phyloP scores from a whole-genome alignment of 2,113 vertebrate species.

The Numenius arquata region DNA sequence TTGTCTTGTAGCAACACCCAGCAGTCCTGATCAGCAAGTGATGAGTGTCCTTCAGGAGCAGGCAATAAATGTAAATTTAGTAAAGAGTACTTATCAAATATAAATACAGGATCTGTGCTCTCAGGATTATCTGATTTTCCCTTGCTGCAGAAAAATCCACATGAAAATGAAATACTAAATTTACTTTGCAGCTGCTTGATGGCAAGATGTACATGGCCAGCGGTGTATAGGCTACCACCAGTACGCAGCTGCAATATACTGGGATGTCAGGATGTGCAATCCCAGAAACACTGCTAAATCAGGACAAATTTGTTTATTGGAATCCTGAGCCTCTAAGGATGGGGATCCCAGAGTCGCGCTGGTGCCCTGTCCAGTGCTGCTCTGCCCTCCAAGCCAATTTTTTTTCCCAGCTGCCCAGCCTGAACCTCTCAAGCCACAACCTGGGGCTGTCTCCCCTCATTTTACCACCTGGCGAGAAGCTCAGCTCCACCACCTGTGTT shows the following conservation, averaged over 20 bases:
- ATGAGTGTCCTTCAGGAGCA: not conserved
- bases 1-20: not conserved
- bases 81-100: constrained; percentile 22
- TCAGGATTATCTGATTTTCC: not conserved
- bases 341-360: rapidly evolving
- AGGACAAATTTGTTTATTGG: not conserved
- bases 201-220: not conserved
- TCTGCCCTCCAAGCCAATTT: not conserved
- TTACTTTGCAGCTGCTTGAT: not conserved
- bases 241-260: not conserved
- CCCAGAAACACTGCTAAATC: not conserved
- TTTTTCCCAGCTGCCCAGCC: not conserved
- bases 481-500: not conserved
- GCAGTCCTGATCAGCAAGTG: not conserved
- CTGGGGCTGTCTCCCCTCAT: not conserved
- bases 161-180: not conserved
- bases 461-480: rapidly evolving
- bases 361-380: not conserved
- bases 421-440: not conserved
- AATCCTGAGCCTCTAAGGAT: not conserved
- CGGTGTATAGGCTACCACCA: not conserved
- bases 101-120: not conserved
- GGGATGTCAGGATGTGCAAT: not conserved
- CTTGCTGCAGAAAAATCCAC: not conserved
- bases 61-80: not conserved